phyloP scores from a whole-genome alignment of 2,888 invertebrate genomes.

The Drosophila anomalata region DNA sequence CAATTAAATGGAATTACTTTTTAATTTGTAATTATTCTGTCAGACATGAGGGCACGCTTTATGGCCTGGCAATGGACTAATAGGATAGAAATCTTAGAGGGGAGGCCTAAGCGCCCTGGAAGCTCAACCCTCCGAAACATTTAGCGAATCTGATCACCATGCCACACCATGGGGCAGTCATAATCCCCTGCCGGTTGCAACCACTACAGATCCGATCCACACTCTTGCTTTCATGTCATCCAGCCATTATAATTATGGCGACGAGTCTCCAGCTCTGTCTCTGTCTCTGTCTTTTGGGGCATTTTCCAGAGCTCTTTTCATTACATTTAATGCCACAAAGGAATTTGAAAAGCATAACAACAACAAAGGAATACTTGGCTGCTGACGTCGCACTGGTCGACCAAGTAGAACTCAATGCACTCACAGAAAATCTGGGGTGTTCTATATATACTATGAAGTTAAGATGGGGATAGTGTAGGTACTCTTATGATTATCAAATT shows the following conservation, averaged over 20 bases:
- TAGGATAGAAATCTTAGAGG: slow-evolving; percentile 4
- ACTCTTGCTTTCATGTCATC: slow-evolving; percentile 62
- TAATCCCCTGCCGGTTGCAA: slow-evolving; percentile 14
- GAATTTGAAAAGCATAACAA: slow-evolving; percentile 77
- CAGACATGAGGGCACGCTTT: slow-evolving; percentile 39
- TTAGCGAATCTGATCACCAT: slow-evolving; percentile 23
- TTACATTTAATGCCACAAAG: slow-evolving; percentile 76
- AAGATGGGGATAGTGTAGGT: no score
- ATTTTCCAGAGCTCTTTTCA: slow-evolving; percentile 75
- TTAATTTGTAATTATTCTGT: slow-evolving; percentile 39
- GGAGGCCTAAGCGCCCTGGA: slow-evolving; percentile 6
- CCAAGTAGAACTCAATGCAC: slow-evolving; percentile 62
- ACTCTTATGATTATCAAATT: no score
- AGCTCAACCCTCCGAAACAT: slow-evolving; percentile 37
- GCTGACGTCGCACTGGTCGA: slow-evolving; percentile 52
- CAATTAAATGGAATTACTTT: slow-evolving; percentile 29
- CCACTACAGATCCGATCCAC: slow-evolving; percentile 12
- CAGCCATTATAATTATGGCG: slow-evolving; percentile 73
- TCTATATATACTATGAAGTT: no score
- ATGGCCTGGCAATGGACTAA: slow-evolving; percentile 16
- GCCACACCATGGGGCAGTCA: neutral
- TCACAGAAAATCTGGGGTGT: neutral
- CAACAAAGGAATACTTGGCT: slow-evolving; percentile 46
- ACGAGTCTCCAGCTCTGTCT: slow-evolving; percentile 49
- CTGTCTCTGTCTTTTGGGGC: slow-evolving; percentile 52